These are phyloP conservation scores for Sesia apiformis DNA, from an alignment of 2,888 invertebrate genomes.

Conservation along the genomic window DNA sequence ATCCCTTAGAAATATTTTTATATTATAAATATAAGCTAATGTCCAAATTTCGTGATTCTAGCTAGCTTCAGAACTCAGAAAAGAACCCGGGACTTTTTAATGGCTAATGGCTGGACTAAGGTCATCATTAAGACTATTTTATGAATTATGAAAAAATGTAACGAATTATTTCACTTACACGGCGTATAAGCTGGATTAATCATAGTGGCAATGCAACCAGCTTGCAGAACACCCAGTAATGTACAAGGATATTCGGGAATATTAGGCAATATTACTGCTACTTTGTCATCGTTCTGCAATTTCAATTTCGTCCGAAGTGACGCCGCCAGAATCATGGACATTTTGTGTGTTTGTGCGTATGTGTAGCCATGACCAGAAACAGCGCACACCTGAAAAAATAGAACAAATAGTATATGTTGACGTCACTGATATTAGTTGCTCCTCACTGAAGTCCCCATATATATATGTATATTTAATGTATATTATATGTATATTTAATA, in stretches of 20 bases:
- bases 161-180: constrained; percentile 26
- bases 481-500: too few species aligned
- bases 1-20: too few species aligned
- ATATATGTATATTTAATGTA: too few species aligned
- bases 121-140: too few species aligned
- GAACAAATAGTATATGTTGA: background rate
- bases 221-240: constrained; percentile 78
- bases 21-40: too few species aligned
- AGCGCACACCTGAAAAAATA: constrained; percentile 78
- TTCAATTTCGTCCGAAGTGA: constrained; percentile 79
- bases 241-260: constrained; percentile 82
- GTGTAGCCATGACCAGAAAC: constrained; percentile 83
- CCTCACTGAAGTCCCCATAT: too few species aligned
- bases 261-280: constrained; percentile 84
- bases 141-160: background rate
- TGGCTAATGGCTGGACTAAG: too few species aligned
- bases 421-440: too few species aligned
- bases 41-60: too few species aligned
- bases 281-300: constrained; percentile 76
- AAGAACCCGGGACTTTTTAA: too few species aligned
- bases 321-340: constrained; percentile 76
- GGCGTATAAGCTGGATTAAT: constrained; percentile 78
- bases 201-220: constrained; percentile 80
- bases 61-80: too few species aligned
- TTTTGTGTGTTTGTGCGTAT: constrained; percentile 77